These are phyloP conservation scores for Agonum fuliginosum DNA, from an alignment of 2,888 invertebrate species.

Conservation along the genomic window DNA sequence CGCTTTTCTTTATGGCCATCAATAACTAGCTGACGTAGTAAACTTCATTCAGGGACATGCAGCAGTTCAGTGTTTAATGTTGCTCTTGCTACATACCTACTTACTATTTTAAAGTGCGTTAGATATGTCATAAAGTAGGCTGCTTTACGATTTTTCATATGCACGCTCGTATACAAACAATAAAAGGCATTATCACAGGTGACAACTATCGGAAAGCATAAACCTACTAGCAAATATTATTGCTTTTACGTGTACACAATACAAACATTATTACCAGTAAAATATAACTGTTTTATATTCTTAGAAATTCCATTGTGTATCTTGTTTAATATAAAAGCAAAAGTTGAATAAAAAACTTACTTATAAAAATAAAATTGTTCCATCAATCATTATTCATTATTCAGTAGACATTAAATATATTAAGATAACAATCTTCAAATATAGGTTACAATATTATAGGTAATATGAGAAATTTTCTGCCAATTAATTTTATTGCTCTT, in stretches of 20 bases:
- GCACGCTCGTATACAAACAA: slow-evolving; percentile 29
- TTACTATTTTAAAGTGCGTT: not conserved
- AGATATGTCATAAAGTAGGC: slow-evolving; percentile 4
- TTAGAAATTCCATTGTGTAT: too few relatives aligned
- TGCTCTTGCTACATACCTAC: slow-evolving; percentile 30
- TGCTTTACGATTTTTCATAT: slow-evolving; percentile 42
- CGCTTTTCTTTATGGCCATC: slow-evolving; percentile 51
- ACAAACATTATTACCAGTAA: not conserved
- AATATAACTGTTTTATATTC: slow-evolving; percentile 25
- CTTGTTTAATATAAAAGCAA: slow-evolving; percentile 16
- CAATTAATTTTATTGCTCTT: slow-evolving; percentile 44
- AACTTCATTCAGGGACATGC: slow-evolving; percentile 45
- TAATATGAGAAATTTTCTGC: slow-evolving; percentile 34
- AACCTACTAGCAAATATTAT: slow-evolving; percentile 41
- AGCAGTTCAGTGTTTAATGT: not conserved
- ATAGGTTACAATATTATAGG: slow-evolving; percentile 44
- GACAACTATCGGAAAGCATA: slow-evolving; percentile 35
- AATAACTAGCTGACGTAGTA: slow-evolving; percentile 46
- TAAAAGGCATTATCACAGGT: slow-evolving; percentile 27
- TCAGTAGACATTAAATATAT: not conserved
- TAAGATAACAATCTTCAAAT: slow-evolving; percentile 29
- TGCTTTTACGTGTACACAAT: slow-evolving; percentile 29
- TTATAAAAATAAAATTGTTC: not conserved
- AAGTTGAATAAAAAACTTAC: not conserved
- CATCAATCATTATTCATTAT: not conserved